Evolutionary conservation across 1,140 invertebrate species (phyloP), one percentile per base, ranked within the genome.

Genomic region (Lanistes nyassanus): DNA sequence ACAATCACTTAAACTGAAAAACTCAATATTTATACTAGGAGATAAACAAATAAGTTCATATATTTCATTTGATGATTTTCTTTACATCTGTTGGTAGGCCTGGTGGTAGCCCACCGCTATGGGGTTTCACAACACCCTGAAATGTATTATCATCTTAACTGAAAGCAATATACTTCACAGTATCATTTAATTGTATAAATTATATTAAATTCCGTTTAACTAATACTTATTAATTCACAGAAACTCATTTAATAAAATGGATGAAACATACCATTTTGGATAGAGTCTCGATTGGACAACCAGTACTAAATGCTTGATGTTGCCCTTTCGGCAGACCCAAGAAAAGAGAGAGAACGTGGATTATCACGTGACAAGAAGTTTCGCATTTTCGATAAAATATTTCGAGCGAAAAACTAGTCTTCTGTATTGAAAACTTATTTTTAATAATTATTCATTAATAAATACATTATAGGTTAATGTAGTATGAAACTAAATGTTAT

Each of bases 191-290:
- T 64, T 29, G 53, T 0, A 31, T 39, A 47, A 36, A 68, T 47
- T 69, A 47, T n/a, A 70, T 66, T n/a, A 55, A 60, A 64, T 47
- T 60, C 42, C 26, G 11, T 19, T 60, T 9, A 21, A 62, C 26
- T 47, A 66, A 64, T 13, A n/a, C 31, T 21, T 66, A 62, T 31
- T 67, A 34, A 26, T 47, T 62, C 31, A 26, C 39, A 26, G 21
- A 31, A 67, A 37, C 31, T 34, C n/a, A 68, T 67, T 66, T 34
- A 29, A 39, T 78, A 56, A 78, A 58, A 47, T 26, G 36, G 79
- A 82, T 83, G 81, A 53, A 39, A 81, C 85, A 51, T 82, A 86
- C 85, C 85, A 86, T 86, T 75, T 85, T 86, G 81, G 82, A 85
- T 85, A 76, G 76, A 80, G 76, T 80, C 73, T 78, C 62, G 80